phyloP scores from a whole-genome alignment of 2,113 vertebrate species.

The Poicephalus gulielmi region DNA sequence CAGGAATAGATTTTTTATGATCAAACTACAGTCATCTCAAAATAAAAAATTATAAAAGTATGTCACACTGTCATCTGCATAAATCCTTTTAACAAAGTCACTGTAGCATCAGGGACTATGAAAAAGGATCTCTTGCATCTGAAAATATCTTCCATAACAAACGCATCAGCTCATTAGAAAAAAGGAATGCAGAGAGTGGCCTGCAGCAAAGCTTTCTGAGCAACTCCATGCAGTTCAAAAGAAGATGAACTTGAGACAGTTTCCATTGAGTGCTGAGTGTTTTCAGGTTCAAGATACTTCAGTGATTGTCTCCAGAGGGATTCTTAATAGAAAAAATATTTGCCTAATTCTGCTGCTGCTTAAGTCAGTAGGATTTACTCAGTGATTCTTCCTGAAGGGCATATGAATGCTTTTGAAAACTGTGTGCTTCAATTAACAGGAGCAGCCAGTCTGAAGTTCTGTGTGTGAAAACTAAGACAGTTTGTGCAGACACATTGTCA shows the following conservation, averaged over 20 bases:
- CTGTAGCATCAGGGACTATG: neutral
- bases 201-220: neutral
- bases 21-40: neutral
- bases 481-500: neutral
- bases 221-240: neutral
- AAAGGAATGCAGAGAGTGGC: neutral
- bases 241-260: neutral
- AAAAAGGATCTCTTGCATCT: neutral
- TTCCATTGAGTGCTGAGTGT: neutral
- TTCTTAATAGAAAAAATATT: neutral
- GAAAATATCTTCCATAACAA: neutral
- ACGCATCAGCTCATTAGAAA: neutral
- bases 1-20: neutral
- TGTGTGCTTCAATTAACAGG: accelerated
- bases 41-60: neutral
- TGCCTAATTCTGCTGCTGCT: neutral
- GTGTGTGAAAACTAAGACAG: neutral
- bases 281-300: neutral
- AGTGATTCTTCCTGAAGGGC: neutral
- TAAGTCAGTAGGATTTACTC: neutral
- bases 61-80: neutral
- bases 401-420: neutral
- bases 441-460: neutral
- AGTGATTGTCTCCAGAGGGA: neutral
- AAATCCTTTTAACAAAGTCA: neutral